Conservation (phyloP, 2,888 invertebrate species). For the Sarcophaga carnaria region DNA sequence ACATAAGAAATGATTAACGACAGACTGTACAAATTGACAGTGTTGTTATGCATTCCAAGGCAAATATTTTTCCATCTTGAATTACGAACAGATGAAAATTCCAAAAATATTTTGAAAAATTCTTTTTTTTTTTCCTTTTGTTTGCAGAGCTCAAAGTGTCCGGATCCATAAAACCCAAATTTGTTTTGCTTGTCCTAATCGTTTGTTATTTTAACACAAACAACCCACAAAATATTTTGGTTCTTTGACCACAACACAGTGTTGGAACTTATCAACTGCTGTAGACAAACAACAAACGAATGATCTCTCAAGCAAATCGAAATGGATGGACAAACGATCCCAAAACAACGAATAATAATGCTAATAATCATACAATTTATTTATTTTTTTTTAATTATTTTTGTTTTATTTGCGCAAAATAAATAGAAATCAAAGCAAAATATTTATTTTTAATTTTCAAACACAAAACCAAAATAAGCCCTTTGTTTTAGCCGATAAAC, state of each 20-base stretch:
- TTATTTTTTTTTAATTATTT: background rate
- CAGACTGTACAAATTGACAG: background rate
- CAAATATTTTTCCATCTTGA: background rate
- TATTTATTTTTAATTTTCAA: slow-evolving; percentile 65
- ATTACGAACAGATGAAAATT: background rate
- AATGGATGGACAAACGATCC: background rate
- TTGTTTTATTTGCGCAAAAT: slow-evolving; percentile 46
- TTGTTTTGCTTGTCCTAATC: slow-evolving; percentile 22
- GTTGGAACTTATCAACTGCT: background rate
- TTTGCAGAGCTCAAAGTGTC: background rate
- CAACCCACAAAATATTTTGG: slow-evolving; percentile 53
- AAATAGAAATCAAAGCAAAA: slow-evolving; percentile 54
- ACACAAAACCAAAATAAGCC: slow-evolving; percentile 37
- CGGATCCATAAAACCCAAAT: background rate
- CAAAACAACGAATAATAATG: background rate
- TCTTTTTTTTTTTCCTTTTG: no score
- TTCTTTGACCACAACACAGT: slow-evolving; percentile 17
- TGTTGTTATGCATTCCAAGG: background rate
- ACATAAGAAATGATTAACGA: no score
- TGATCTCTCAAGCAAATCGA: background rate
- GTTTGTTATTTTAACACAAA: slow-evolving; percentile 53
- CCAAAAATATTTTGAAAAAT: background rate
- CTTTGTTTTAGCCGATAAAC: slow-evolving; percentile 11
- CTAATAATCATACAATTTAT: background rate
- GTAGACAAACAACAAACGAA: background rate